Evolutionary conservation across 2,113 vertebrate genomes (phyloP), one percentile per base, ranked within the genome.

Genomic region (Coreoperca whiteheadi): DNA sequence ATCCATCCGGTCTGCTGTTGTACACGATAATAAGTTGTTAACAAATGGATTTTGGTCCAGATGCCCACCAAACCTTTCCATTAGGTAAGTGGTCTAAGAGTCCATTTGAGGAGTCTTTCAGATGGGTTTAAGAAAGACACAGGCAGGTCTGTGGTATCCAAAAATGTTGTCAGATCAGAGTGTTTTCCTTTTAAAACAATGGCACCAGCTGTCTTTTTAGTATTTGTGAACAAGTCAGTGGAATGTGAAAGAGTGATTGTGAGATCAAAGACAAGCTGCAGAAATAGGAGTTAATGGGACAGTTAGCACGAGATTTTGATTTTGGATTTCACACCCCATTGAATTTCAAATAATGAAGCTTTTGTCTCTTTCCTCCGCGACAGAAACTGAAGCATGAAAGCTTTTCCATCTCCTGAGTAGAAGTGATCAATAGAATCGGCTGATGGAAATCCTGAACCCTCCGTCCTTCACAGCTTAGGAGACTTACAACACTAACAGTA

Each of bases 321-420:
- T 70, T 71, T 28, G 25, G 34, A 39, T 46, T 59, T 77, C 67
- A 68, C 77, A 54, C 23, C n/a, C 11, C 46, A 77, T 14, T 80
- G 54, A 77, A 39, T 67, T 83, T 53, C 46, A 76, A 80, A 80
- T 28, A 34, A 68, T 8, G n/a, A 76, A 6, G 43, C 39, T 56
- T 0, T 10, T 46, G 65, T 34, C 37, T 41, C 4, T 4, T 71
- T 51, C 79, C 53, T 73, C 46, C 0, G 2, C 65, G 25, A 69
- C 64, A 51, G 64, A 60, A 30, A 34, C 65, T 65, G 43, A 60
- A 67, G 84, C 43, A 66, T 68, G 80, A 86, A 79, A 82, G 69
- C 71, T 72, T 76, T 79, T 82, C 53, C 37, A 25, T 78, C 74
- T 67, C 70, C 75, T 53, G 53, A 64, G 60, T 39, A 37, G n/a